Conservation (phyloP, 2,888 invertebrate genomes). For the Hypolimnas misippus region DNA sequence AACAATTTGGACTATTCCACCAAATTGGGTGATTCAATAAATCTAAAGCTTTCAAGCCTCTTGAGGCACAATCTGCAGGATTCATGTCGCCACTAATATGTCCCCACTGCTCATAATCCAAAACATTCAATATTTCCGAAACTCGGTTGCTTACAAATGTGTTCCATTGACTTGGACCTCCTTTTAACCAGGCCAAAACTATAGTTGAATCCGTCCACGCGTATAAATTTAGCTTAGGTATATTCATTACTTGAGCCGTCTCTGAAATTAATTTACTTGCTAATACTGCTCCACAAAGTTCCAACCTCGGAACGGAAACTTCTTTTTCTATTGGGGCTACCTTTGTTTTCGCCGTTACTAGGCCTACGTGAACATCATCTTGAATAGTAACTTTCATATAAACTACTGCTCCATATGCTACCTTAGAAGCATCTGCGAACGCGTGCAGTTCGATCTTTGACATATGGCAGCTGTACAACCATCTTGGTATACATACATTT, state of each 20-base stretch:
- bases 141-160: constrained; percentile 23
- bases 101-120: constrained; percentile 12
- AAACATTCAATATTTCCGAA: constrained; percentile 7
- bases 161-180: constrained; percentile 43
- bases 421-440: constrained; percentile 37
- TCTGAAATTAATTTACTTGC: constrained; percentile 3
- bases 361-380: constrained; percentile 23
- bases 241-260: constrained; percentile 31
- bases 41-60: background rate
- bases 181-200: constrained; percentile 40
- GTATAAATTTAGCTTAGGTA: constrained; percentile 32
- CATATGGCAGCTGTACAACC: constrained; percentile 8
- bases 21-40: background rate
- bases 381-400: constrained; percentile 33
- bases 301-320: constrained; percentile 45
- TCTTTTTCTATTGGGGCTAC: constrained; percentile 45
- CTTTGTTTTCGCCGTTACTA: constrained; percentile 44
- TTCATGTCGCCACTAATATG: background rate
- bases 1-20: background rate
- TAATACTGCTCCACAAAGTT: constrained; percentile 43
- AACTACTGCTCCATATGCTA: constrained; percentile 43
- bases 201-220: constrained; percentile 33
- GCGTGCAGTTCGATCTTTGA: constrained; percentile 30
- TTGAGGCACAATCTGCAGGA: background rate
- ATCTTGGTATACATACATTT: constrained; percentile 19